Base-by-base conservation (phyloP, 2,888 invertebrate species). In the Argyresthia albistria region DNA sequence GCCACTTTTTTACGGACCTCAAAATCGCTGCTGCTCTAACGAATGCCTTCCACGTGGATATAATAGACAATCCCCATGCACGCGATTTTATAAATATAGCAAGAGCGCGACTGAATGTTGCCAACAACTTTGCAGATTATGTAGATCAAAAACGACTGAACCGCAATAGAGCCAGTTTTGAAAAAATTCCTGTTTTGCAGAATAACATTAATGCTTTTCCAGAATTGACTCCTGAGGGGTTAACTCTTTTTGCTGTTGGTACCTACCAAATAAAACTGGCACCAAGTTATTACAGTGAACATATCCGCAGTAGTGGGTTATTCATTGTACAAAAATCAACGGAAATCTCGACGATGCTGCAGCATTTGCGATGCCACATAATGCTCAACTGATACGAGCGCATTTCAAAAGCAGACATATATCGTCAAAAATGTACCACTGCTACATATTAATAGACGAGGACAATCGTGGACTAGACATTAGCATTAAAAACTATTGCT, bases 1-100 rank as follows among this genome's bases (percentile, higher is more conserved):
- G 43, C 49, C 50, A 55, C 35, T 51, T 53, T 50, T 51, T 48
- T 35, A 48, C 52, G 37, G 56, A 56, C 43, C 47, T 56, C 46
- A 37, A 37, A 36, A 56, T 56, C 42, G 54, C 54, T 46, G 56
- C 54, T 36, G 56, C 56, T 6, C n/a, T 56, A 43, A 56, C 47
- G 1, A 56, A 54, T 52, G 51, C 46, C 37, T 54, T 54, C 35
- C 56, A 54, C 36, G 36, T 54, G n/a, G 37, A 43, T 42, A 52
- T 54, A 9, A 42, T 52, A 53, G 53, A 56, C 45, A 50, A 36
- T 51, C 14, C 51, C 25, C 11, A 56, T 53, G 54, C 53, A 53
- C 43, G 50, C 10, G 53, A 53, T 14, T 56, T 56, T 46, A 54
- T 56, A 11, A 53, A 53, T 48, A 54, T 56, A 53, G 48, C 53